Evolutionary conservation across 2,888 invertebrate species (phyloP), one percentile per base, ranked within the genome.

Genomic region (Oligia fasciuncula): DNA sequence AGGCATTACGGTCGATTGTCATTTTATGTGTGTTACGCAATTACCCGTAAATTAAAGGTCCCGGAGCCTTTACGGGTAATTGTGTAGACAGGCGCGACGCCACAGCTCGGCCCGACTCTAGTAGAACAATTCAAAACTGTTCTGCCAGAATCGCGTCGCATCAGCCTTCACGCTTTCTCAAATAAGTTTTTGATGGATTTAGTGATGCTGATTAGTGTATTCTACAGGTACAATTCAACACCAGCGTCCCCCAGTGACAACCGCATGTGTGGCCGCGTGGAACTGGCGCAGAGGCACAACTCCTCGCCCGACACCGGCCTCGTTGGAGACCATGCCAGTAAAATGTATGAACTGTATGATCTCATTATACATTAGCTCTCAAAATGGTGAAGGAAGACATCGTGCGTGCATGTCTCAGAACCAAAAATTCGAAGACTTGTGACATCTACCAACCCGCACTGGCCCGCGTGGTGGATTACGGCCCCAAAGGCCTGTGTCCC

Each of bases 191-290:
- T 40, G 5, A 29, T 49, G 29, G 1, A n/a, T 65, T 51, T 29
- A 49, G 17, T 63, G 14, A 74, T 40, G 8, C 0, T 46, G n/a
- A 46, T 75, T 77, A 11, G 9, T 73, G 60, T 66, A 1, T 74
- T 49, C 11, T 78, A 9, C 92, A 97, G 97, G 91, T 97, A 97
- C 91, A 97, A 97, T 84, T 97, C 97, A 51, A 97, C 97, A 77
- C 97, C 97, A 9, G 97, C 97, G 35, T 98, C 96, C 93, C 98
- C 95, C 83, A 95, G 92, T 85, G 97, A 96, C 85, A 94, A 92
- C 77, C 94, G 95, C 4, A 84, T 94, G 85, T 94, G 94, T 85
- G 93, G 94, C 43, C 95, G 96, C 49, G 95, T 92, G 19, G 96
- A 96, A 72, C 92, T 95, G 49, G 92, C 96, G 63, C 97, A 96